Evolutionary conservation across 2,113 vertebrate genomes (phyloP), one percentile per base, ranked within the genome.

Genomic region (Camarhynchus parvulus): DNA sequence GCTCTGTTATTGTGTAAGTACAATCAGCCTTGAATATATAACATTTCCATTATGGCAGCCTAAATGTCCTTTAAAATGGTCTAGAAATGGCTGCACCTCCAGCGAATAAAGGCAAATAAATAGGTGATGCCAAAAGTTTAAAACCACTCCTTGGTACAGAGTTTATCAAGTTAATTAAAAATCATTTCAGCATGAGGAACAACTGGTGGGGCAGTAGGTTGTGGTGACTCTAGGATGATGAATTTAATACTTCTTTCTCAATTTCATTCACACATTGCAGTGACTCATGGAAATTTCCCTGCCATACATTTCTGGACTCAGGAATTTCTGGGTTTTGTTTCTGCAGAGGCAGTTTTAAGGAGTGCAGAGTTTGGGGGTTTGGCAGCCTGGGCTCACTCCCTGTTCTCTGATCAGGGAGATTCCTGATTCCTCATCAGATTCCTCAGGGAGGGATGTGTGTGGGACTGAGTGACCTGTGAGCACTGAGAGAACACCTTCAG

Each of bases 401-500:
- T 2, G 0, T 4, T 9, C 37, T 28, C 28, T n/a, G 64, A 6
- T 11, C 6, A 0, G 0, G 35, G 35, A 35, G 35, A 35, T 35
- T 35, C 35, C 35, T 35, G 35, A 35, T 35, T 35, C 35, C 35
- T 35, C 35, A 6, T 11, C 6, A 0, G 0, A 11, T 16, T 31
- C 9, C n/a, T 64, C 30, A 7, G 41, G 27, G 5, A 39, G 31
- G 16, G 46, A 13, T 59, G 28, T 23, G 13, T 1, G 0, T 15
- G 14, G 46, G 33, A 6, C 44, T 86, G 53, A 10, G 21, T 3
- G 15, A 35, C 49, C 70, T 59, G 24, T 2, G 9, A 52, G 41
- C 16, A 41, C 30, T 23, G 37, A 69, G 21, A 52, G 25, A 80
- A 18, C 1, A 1, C 55, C 46, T 83, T 66, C 63, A 53, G 30